A percentile compares a stretch with the other conserved stretches of the same genome.
Conservation (phyloP, 1,140 invertebrate species). For the Trachymyrmex cornetzi region DNA sequence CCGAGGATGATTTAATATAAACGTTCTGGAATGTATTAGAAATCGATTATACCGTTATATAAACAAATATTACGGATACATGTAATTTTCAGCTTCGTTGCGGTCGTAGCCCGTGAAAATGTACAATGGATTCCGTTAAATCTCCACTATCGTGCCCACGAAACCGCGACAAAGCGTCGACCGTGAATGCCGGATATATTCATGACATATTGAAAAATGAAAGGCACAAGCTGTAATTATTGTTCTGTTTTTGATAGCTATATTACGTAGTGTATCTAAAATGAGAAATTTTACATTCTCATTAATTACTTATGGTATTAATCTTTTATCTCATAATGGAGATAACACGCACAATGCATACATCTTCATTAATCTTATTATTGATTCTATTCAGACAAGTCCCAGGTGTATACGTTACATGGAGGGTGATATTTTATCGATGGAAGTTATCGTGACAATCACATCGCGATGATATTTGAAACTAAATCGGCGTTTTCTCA, state of each 20-base stretch:
- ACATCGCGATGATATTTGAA: not conserved
- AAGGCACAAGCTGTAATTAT: constrained; percentile 44
- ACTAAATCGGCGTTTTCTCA: constrained; percentile 43
- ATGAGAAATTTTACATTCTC: constrained; percentile 20
- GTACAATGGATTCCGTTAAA: constrained; percentile 57
- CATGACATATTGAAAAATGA: constrained; percentile 57
- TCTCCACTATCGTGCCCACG: constrained; percentile 59
- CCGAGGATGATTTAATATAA: not conserved
- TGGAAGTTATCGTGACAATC: constrained; percentile 8
- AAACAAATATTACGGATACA: constrained; percentile 43
- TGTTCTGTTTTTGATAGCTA: constrained; percentile 23
- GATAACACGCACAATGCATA: not conserved
- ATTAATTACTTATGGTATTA: constrained; percentile 12
- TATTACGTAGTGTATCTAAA: not conserved
- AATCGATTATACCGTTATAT: constrained; percentile 29
- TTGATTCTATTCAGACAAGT: not conserved
- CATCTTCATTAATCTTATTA: not conserved
- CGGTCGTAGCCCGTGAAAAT: constrained; percentile 54
- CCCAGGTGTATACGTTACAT: not conserved
- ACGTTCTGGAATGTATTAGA: constrained; percentile 9
- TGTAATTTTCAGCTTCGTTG: constrained; percentile 60
- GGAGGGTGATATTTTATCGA: not conserved
- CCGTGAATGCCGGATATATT: constrained; percentile 44
- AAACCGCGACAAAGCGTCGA: constrained; percentile 61
- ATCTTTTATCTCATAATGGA: not conserved